Evolutionary conservation across 2,888 invertebrate genomes (phyloP), one percentile per base, ranked within the genome.

Genomic region (Catocala fraxini): DNA sequence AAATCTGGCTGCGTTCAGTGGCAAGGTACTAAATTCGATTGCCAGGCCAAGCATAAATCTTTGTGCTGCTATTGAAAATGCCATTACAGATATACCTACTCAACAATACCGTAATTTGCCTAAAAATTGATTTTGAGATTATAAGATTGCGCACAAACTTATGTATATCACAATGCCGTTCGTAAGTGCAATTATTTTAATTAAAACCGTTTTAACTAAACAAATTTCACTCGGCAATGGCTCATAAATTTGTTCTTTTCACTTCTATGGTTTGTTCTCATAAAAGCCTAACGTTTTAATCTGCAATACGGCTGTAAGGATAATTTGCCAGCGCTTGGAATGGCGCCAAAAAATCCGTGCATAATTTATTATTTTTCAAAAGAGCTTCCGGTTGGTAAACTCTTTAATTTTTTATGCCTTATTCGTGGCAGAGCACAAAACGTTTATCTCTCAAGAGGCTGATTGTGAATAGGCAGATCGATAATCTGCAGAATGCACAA

Each of bases 401-500:
- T 66, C 61, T 73, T 71, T 46, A 71, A 72, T 51, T 34, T 63
- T 63, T 57, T 59, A 73, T 68, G 48, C 56, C 43, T 52, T 59
- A 64, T 70, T 62, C 42, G 49, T 45, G 5, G 7, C 15, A 10
- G 47, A 45, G 46, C 35, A 48, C 39, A 61, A 70, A 72, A 57
- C 49, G 48, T 63, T 68, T 70, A 45, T 34, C 56, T 70, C 60
- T 52, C 55, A 56, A 56, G 47, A 48, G 55, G 52, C 48, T 68
- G 56, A 45, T 15, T 10, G n/a, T 54, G 43, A 35, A 34, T 48
- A 56, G 52, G 62, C 59, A 56, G 69, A 51, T 42, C 63, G 66
- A 79, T 66, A 67, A 52, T 69, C 71, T 65, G 73, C 71, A 77
- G 71, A 65, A 75, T 75, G 77, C 76, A 69, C 75, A 77, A 75